These are phyloP conservation scores for Crotalus helleri DNA, from an alignment of 2,113 vertebrate genomes.

Conservation along the genomic window DNA sequence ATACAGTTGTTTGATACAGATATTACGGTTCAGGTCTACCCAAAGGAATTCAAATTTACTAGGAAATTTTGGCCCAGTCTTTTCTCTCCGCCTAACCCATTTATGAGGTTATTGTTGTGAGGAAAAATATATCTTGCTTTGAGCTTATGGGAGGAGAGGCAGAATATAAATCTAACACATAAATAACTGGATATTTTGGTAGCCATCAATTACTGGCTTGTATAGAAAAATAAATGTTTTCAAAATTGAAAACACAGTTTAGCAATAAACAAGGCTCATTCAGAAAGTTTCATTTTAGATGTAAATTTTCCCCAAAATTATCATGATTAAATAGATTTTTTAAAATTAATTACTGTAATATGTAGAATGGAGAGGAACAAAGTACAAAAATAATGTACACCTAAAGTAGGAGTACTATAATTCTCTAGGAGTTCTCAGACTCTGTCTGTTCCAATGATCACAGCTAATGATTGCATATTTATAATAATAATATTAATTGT, in stretches of 20 bases:
- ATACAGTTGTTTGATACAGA: neutral
- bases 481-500: neutral
- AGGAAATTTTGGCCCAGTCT: neutral
- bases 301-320: neutral
- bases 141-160: neutral
- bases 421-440: neutral
- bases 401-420: neutral
- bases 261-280: neutral
- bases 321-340: neutral
- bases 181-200: neutral
- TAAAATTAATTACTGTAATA: neutral
- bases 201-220: neutral
- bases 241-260: neutral
- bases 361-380: neutral
- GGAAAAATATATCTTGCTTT: neutral
- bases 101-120: neutral
- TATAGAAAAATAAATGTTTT: neutral
- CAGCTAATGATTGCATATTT: neutral
- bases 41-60: neutral
- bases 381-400: neutral
- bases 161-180: neutral
- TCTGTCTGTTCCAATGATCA: neutral
- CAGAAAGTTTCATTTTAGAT: neutral
- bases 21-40: neutral
- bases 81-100: neutral